A percentile compares a stretch with the other conserved stretches of the same genome.
Conservation (phyloP, 2,888 invertebrate species). For the Caenorhabditis imperialis region DNA sequence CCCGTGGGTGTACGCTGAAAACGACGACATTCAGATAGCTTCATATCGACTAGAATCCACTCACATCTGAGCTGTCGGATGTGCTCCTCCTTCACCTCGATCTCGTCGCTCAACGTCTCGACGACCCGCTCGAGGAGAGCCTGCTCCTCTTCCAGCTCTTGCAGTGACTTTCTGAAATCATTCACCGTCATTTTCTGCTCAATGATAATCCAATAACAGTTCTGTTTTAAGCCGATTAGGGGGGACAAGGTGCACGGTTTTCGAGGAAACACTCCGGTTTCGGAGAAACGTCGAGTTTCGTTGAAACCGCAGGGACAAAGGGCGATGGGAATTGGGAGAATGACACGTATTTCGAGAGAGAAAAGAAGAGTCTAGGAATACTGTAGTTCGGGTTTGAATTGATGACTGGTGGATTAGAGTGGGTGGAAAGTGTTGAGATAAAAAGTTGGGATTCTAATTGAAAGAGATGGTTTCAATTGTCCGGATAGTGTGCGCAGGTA, state of each 20-base stretch:
- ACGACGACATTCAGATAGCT: no score
- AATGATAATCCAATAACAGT: constrained; percentile 25
- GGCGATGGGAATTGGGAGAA: no score
- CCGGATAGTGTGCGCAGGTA: no score
- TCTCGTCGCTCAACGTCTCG: constrained; percentile 38
- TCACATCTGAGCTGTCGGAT: constrained; percentile 37
- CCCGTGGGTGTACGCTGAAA: constrained; percentile 40
- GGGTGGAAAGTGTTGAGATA: no score
- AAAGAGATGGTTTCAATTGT: no score
- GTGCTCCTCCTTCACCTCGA: constrained; percentile 38
- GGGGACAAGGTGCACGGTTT: constrained; percentile 29
- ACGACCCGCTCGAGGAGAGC: constrained; percentile 36
- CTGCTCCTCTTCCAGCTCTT: constrained; percentile 39
- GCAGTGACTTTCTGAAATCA: constrained; percentile 40
- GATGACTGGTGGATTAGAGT: no score
- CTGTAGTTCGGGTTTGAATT: no score
- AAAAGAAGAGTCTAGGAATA: constrained; percentile 10
- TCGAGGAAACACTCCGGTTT: constrained; percentile 31
- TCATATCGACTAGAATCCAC: not conserved
- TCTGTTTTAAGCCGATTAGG: no score
- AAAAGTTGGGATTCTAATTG: no score
- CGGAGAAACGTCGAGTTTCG: constrained; percentile 20
- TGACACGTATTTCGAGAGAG: not conserved
- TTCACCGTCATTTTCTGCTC: constrained; percentile 12
- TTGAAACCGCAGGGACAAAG: constrained; percentile 37